Evolutionary conservation across 2,888 invertebrate genomes (phyloP).

Genomic region (Ectobius pallidus): DNA sequence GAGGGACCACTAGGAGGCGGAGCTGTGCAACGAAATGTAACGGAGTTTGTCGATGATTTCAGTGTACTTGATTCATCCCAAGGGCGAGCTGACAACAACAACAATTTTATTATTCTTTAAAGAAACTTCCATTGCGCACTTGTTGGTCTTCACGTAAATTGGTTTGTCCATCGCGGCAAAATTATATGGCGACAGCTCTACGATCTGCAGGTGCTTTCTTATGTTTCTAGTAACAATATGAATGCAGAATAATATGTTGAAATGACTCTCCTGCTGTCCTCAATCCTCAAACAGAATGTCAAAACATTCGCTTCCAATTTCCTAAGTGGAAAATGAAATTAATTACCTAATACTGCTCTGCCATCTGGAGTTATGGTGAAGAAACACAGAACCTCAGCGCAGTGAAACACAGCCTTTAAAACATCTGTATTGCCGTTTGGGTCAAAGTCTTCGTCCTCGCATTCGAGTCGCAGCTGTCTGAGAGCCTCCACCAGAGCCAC

Average conservation of each 20-base stretch:
- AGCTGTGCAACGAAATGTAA: no score
- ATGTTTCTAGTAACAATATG: not conserved
- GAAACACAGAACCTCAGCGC: not conserved
- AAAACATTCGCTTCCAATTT: not conserved
- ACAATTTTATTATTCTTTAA: no score
- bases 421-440: not conserved
- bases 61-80: no score
- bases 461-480: not conserved
- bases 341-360: not conserved
- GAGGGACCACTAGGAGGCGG: no score
- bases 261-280: no score
- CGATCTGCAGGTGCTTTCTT: not conserved
- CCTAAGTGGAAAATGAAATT: not conserved
- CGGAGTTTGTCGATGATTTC: no score
- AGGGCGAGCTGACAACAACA: no score
- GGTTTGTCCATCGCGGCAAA: no score
- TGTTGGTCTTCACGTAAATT: no score
- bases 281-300: not conserved
- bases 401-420: not conserved
- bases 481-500: slow-evolving; percentile 4
- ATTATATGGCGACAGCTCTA: no score
- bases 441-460: not conserved
- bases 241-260: not conserved
- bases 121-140: no score
- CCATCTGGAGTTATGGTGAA: slow-evolving; percentile 5